Evolutionary conservation across 2,797 vertebrate genomes (phyloP).

Genomic region (Orestias chungarensis): DNA sequence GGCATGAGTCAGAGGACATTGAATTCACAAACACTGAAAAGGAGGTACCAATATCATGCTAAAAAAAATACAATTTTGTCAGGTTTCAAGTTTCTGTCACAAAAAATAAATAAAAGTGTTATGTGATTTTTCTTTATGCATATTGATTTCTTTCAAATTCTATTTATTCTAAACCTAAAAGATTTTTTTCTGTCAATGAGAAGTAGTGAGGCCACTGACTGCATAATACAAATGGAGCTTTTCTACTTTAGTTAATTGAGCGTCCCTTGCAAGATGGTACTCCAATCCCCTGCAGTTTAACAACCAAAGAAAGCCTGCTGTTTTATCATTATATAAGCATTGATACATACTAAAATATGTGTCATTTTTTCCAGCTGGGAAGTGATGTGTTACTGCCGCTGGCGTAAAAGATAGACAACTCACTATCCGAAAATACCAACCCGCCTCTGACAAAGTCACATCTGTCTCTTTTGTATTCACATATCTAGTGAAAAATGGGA

Average conservation of each 20-base stretch:
- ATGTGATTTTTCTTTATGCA: no score
- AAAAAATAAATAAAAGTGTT: no score
- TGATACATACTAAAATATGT: not conserved
- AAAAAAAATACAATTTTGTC: no score
- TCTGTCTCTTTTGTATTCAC: no score
- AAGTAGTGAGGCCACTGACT: not conserved
- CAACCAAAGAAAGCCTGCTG: not conserved
- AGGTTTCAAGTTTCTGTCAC: no score
- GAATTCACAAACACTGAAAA: not conserved
- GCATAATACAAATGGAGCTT: not conserved
- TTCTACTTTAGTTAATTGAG: not conserved
- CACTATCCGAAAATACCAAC: constrained; percentile 23
- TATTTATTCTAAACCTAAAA: not conserved
- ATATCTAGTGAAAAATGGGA: no score
- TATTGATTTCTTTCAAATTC: not conserved
- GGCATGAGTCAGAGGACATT: constrained; percentile 26
- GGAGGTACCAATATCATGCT: no score
- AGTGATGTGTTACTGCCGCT: constrained; percentile 15
- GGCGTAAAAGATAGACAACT: constrained; percentile 12
- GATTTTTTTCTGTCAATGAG: no score
- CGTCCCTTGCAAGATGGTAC: not conserved
- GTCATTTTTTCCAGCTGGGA: not conserved
- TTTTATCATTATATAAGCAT: not conserved
- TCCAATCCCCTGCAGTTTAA: not conserved
- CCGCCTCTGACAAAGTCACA: constrained; percentile 20